These are phyloP conservation scores for Lepisosteus oculatus DNA, from an alignment of 2,113 vertebrate species.

Conservation along the genomic window DNA sequence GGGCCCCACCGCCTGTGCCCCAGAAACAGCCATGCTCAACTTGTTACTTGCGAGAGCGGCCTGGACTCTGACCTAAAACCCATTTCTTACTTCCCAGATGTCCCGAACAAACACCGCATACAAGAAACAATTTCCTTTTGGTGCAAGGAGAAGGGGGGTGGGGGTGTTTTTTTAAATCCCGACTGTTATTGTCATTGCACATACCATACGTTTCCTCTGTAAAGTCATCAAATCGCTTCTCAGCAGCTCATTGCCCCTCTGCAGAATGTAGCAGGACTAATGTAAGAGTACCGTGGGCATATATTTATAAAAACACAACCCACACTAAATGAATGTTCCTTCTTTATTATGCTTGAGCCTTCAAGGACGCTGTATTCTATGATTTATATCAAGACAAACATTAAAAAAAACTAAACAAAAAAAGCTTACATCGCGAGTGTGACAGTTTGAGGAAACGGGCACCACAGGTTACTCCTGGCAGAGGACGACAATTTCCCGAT, in stretches of 20 bases:
- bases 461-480: too few relatives aligned
- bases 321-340: conserved; percentile 27
- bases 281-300: conserved; percentile 13
- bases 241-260: conserved; percentile 9
- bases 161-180: conserved; percentile 14
- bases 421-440: conserved; percentile 1
- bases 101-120: neutral
- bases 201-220: conserved; percentile 23
- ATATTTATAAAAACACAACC: conserved; percentile 12
- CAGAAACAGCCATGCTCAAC: conserved; percentile 21
- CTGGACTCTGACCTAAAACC: conserved; percentile 33
- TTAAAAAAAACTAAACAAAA: neutral
- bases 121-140: too few relatives aligned
- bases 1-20: conserved; percentile 8
- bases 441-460: too few relatives aligned
- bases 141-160: neutral
- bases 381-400: conserved; percentile 27
- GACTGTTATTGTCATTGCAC: conserved; percentile 34
- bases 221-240: conserved; percentile 9
- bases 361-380: conserved; percentile 28
- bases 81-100: neutral
- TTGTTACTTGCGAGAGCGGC: conserved; percentile 29
- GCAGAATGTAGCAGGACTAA: conserved; percentile 9
- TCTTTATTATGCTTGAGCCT: conserved; percentile 32
- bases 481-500: too few relatives aligned